A percentile compares a stretch with the other conserved stretches of the same genome.
Evolutionary conservation across 2,797 vertebrate species (phyloP).

Genomic region (Rhinogobio ventralis): DNA sequence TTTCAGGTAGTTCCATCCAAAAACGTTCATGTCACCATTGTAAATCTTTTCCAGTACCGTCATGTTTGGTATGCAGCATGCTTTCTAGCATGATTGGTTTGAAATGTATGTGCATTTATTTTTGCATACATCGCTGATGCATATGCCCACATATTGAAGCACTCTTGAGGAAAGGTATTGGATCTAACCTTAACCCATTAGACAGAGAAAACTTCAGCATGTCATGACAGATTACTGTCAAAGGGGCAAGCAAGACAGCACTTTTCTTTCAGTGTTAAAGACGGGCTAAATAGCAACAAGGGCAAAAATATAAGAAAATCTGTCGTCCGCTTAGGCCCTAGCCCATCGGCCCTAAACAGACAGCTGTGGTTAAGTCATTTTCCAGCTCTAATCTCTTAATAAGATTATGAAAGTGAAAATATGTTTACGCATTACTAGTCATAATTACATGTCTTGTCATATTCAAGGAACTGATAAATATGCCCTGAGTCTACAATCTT

Average conservation of each 20-base stretch:
- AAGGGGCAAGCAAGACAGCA: constrained; percentile 50
- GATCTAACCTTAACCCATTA: constrained; percentile 40
- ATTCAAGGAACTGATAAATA: constrained; percentile 65
- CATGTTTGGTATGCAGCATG: background rate
- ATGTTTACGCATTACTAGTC: constrained; percentile 76
- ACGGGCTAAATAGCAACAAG: constrained; percentile 48
- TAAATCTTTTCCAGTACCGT: background rate
- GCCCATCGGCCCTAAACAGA: constrained; percentile 65
- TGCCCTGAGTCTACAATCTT: constrained; percentile 65
- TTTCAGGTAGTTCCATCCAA: background rate
- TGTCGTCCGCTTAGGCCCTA: constrained; percentile 34
- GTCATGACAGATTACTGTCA: constrained; percentile 54
- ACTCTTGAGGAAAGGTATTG: constrained; percentile 40
- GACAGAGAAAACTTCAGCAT: constrained; percentile 48
- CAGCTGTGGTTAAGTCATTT: constrained; percentile 71
- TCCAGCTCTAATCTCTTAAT: constrained; percentile 79
- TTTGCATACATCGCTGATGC: constrained; percentile 18
- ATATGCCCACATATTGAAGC: constrained; percentile 26
- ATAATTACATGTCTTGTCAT: constrained; percentile 77
- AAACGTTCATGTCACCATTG: background rate
- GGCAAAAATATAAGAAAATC: constrained; percentile 52
- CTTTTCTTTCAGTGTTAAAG: constrained; percentile 57
- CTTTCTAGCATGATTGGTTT: constrained; percentile 2
- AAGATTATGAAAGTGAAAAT: constrained; percentile 78
- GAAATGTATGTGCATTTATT: constrained; percentile 39